These are phyloP conservation scores for Taphrorychus bicolor DNA, from an alignment of 2,888 invertebrate species.

Conservation along the genomic window DNA sequence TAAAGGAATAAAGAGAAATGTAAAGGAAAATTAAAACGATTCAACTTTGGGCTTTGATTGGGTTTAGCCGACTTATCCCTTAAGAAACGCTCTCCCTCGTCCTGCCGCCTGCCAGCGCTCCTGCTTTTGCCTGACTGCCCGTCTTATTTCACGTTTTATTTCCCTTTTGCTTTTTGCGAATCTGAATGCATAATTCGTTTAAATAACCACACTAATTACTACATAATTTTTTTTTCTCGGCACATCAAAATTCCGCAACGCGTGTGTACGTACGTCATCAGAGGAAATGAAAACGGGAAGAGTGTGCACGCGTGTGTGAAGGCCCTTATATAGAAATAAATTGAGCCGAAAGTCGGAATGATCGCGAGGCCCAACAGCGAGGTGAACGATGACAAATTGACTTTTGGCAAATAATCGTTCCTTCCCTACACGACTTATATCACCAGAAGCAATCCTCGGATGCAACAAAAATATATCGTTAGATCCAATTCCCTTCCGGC, in stretches of 20 bases:
- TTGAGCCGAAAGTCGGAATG: conserved; percentile 61
- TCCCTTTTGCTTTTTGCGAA: conserved; percentile 5
- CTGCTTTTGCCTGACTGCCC: conserved; percentile 9
- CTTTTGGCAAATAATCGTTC: conserved; percentile 7
- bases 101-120: not conserved
- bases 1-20: conserved; percentile 64
- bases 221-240: not conserved
- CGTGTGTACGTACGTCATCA: conserved; percentile 29
- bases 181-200: not conserved
- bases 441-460: no score
- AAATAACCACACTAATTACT: not conserved
- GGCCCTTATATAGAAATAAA: conserved; percentile 43
- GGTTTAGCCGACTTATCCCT: conserved; percentile 55
- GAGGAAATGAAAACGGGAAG: conserved; percentile 61
- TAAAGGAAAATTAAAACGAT: conserved; percentile 65
- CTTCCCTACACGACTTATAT: no score
- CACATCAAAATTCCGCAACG: conserved; percentile 52
- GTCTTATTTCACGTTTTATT: conserved; percentile 38
- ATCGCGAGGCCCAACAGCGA: conserved; percentile 57
- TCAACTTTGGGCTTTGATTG: conserved; percentile 61
- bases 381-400: conserved; percentile 53
- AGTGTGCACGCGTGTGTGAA: conserved; percentile 50
- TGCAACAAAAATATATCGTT: not conserved
- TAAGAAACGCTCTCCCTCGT: conserved; percentile 30
- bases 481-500: conserved; percentile 27